Percentiles rank a stretch among this genome's conserved stretches.
Evolutionary conservation across 2,888 invertebrate species (phyloP).

Genomic region (Apodemia mormo): DNA sequence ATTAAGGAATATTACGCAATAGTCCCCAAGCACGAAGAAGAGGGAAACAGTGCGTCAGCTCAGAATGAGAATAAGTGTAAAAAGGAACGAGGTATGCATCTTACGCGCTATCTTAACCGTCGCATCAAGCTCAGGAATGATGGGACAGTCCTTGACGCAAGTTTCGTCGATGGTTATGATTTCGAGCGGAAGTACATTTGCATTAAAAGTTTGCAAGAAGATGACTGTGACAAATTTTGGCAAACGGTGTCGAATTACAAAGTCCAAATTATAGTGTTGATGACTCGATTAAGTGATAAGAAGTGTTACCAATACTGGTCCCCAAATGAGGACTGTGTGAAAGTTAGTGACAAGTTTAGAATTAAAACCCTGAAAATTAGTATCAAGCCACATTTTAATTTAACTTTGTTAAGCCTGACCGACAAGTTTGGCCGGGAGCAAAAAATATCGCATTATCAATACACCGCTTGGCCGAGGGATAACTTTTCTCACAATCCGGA

Average conservation of each 20-base stretch:
- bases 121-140: no score
- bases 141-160: no score
- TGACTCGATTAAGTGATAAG: constrained; percentile 13
- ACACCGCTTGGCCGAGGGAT: constrained; percentile 11
- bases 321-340: not conserved
- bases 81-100: no score
- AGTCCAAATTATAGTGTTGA: constrained; percentile 7
- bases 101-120: no score
- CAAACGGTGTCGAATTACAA: no score
- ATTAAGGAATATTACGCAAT: not conserved
- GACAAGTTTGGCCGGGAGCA: constrained; percentile 8
- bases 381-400: constrained; percentile 14
- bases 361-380: not conserved
- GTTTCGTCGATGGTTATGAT: not conserved
- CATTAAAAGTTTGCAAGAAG: no score
- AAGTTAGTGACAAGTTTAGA: not conserved
- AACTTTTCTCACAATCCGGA: constrained; percentile 4
- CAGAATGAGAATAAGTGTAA: no score
- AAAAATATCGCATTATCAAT: constrained; percentile 10
- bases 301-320: not conserved
- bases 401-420: constrained; percentile 2
- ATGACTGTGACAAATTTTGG: no score
- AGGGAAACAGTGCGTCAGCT: no score
- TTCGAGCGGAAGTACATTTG: no score
- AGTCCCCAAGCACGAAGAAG: no score